phyloP scores from a whole-genome alignment of 1,140 invertebrate species.

The Megalopta genalis region DNA sequence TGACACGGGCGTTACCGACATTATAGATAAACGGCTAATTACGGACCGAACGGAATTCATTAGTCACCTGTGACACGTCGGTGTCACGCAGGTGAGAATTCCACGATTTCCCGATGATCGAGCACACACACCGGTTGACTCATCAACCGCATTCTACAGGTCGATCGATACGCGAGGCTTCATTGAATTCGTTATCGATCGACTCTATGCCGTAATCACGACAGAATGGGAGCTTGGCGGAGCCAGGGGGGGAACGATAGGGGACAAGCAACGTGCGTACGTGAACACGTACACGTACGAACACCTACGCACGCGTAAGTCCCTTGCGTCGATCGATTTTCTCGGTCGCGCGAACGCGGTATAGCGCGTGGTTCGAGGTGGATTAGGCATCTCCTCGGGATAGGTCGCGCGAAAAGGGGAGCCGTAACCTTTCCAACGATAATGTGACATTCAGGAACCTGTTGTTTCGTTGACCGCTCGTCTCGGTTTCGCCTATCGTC shows the following conservation, averaged over 20 bases:
- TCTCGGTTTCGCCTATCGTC: too few species aligned
- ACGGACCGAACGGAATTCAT: not conserved
- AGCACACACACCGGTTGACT: not conserved
- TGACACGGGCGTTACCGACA: not conserved
- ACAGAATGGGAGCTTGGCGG: conserved; percentile 4
- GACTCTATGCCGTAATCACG: conserved; percentile 6
- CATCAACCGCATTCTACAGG: not conserved
- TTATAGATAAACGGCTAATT: not conserved
- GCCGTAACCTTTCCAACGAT: conserved; percentile 16
- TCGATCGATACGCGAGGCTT: not conserved
- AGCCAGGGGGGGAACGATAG: not conserved
- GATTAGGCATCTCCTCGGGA: conserved; percentile 21
- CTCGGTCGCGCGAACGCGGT: not conserved
- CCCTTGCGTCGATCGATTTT: conserved; percentile 38
- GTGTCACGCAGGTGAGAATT: too few species aligned
- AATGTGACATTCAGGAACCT: conserved; percentile 35
- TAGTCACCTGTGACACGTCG: too few species aligned
- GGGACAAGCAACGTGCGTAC: not conserved
- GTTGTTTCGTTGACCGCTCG: not conserved
- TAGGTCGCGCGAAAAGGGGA: conserved; percentile 32
- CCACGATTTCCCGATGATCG: not conserved
- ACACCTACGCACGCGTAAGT: conserved; percentile 43
- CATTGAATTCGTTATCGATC: conserved; percentile 10
- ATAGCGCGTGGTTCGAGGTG: conserved; percentile 13
- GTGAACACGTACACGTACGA: conserved; percentile 37